phyloP scores from a whole-genome alignment of 2,888 invertebrate species.

The Drosophila austrosaltans region DNA sequence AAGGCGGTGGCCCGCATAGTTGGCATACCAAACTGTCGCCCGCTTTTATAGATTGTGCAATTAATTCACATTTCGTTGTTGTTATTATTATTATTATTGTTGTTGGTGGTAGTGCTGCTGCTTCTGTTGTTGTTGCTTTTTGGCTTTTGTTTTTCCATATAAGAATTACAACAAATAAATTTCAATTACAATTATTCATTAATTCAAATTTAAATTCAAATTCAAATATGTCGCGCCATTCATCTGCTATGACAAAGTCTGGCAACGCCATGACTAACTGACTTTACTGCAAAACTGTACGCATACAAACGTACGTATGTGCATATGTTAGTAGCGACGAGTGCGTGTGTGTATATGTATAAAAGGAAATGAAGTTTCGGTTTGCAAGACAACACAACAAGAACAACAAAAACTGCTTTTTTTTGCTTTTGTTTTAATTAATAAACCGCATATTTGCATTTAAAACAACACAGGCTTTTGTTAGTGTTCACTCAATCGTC shows the following conservation, averaged over 20 bases:
- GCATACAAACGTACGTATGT: conserved; percentile 23
- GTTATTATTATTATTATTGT: not conserved
- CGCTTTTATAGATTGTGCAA: conserved; percentile 70
- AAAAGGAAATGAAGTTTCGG: conserved; percentile 62
- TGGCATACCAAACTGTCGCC: conserved; percentile 69
- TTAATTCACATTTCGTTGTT: conserved; percentile 64
- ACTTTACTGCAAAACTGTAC: conserved; percentile 58
- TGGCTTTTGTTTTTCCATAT: conserved; percentile 7
- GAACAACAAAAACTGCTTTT: conserved; percentile 25
- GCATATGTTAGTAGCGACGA: not conserved
- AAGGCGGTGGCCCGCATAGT: conserved; percentile 68
- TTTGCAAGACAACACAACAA: conserved; percentile 19
- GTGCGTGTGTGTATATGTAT: conserved; percentile 14
- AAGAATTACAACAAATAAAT: conserved; percentile 50
- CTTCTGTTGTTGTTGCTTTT: not conserved
- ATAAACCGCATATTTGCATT: conserved; percentile 76
- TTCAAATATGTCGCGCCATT: conserved; percentile 63
- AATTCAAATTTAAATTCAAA: conserved; percentile 46
- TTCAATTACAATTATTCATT: conserved; percentile 23
- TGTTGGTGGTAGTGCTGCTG: not conserved
- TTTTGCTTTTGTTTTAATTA: conserved; percentile 70
- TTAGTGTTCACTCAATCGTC: conserved; percentile 67
- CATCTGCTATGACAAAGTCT: conserved; percentile 38
- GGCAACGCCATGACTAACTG: conserved; percentile 38
- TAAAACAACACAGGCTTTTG: conserved; percentile 66